These are phyloP conservation scores for Montipora capricornis DNA, from an alignment of 64 coral and sea anemone genomes.

Conservation along the genomic window DNA sequence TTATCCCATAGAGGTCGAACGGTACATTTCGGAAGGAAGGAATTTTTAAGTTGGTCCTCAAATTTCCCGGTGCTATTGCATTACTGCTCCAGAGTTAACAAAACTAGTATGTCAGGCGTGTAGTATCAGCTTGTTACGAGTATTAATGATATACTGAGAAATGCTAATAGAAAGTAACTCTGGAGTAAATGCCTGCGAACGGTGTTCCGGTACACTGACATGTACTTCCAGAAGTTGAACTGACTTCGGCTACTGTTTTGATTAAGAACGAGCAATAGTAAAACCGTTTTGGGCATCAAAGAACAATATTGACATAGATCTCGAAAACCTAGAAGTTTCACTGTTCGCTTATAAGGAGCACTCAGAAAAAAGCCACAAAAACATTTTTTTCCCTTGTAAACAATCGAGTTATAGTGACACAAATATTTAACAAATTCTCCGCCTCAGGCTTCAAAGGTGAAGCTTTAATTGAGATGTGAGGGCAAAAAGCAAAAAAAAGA, in stretches of 20 bases:
- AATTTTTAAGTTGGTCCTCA: not conserved
- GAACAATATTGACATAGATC: slow-evolving; percentile 52
- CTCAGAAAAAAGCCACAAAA: not conserved
- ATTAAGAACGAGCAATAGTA: not conserved
- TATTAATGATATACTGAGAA: too few relatives aligned
- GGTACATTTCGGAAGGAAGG: not conserved
- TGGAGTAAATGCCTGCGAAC: not conserved
- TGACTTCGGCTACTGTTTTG: not conserved
- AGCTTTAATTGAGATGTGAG: not conserved
- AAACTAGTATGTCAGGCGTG: slow-evolving; percentile 10
- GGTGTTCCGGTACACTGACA: not conserved
- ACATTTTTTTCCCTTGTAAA: not conserved
- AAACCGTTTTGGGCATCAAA: slow-evolving; percentile 28
- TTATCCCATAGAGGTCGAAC: not conserved
- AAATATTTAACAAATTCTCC: slow-evolving; percentile 34
- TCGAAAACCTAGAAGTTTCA: slow-evolving; percentile 26
- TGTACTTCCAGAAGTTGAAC: too few relatives aligned
- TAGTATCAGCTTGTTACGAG: not conserved
- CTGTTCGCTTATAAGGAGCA: not conserved
- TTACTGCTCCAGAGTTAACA: slow-evolving; percentile 6
- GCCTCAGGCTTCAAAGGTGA: not conserved
- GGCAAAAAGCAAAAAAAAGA: not conserved
- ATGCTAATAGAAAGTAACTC: too few relatives aligned
- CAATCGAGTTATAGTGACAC: slow-evolving; percentile 33
- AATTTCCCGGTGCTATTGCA: not conserved